These are phyloP conservation scores for Orgyia antiqua DNA, from an alignment of 2,888 invertebrate genomes.

Conservation along the genomic window DNA sequence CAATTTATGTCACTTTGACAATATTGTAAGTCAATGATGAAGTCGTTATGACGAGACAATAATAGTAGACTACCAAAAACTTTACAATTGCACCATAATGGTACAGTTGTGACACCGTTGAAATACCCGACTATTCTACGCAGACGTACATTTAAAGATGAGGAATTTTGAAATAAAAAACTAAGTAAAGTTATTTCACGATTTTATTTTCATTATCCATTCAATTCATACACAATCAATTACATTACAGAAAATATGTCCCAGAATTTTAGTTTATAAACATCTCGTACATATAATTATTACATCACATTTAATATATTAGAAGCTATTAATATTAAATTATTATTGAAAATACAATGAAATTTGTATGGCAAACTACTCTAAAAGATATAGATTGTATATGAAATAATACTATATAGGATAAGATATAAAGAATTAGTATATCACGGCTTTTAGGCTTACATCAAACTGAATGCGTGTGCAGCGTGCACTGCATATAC, in stretches of 20 bases:
- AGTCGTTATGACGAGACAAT: too few species aligned
- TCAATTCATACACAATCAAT: conserved; percentile 57
- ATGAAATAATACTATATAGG: conserved; percentile 9
- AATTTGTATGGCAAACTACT: conserved; percentile 51
- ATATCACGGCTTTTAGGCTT: too few species aligned
- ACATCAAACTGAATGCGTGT: too few species aligned
- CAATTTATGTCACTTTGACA: neutral
- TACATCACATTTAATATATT: conserved; percentile 68
- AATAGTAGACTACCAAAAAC: too few species aligned
- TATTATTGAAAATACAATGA: conserved; percentile 42
- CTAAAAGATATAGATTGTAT: conserved; percentile 33
- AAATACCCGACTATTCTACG: too few species aligned
- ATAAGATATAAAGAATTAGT: neutral
- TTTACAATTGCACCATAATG: too few species aligned
- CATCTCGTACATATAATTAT: conserved; percentile 41
- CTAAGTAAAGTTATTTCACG: conserved; percentile 59
- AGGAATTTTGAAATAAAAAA: too few species aligned
- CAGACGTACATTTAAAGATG: too few species aligned
- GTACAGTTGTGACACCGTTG: too few species aligned
- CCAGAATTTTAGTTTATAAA: conserved; percentile 47
- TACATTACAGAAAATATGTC: conserved; percentile 59
- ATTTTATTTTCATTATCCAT: conserved; percentile 65
- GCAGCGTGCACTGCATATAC: too few species aligned
- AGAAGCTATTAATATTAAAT: conserved; percentile 38
- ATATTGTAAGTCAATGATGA: conserved; percentile 10